Conservation (phyloP, 2,888 invertebrate genomes). For the Cryptus armator region DNA sequence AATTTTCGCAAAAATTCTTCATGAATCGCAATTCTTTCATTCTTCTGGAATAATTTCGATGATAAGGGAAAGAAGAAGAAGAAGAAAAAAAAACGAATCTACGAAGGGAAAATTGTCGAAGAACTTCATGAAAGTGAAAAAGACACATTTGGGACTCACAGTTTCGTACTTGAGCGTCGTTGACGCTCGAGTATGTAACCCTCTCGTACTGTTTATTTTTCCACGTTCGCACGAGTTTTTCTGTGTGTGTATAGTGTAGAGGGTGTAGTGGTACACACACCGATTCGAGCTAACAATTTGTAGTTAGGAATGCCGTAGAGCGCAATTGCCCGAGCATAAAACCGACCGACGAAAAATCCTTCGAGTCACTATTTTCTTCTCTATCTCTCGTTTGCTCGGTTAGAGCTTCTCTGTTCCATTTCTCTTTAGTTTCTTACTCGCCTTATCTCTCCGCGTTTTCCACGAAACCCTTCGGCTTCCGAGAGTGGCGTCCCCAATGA, state of each 20-base stretch:
- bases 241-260: background rate
- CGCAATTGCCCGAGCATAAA: constrained; percentile 72
- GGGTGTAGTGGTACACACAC: constrained; percentile 35
- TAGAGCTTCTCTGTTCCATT: constrained; percentile 20
- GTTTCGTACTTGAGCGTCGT: background rate
- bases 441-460: constrained; percentile 66
- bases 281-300: constrained; percentile 76
- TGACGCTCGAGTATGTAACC: constrained; percentile 14
- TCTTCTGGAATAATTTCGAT: background rate
- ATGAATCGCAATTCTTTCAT: constrained; percentile 5
- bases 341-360: constrained; percentile 67
- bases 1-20: background rate
- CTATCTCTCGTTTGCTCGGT: constrained; percentile 40
- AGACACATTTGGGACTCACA: background rate
- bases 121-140: background rate
- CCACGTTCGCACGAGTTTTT: constrained; percentile 3
- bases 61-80: background rate
- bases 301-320: constrained; percentile 73
- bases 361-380: constrained; percentile 38
- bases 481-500: constrained; percentile 69
- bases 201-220: constrained; percentile 54
- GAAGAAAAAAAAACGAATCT: background rate
- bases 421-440: constrained; percentile 41
- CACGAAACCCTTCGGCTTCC: constrained; percentile 65
- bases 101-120: constrained; percentile 16